Conservation (phyloP, 2,888 invertebrate genomes). For the Parnassius glacialis region DNA sequence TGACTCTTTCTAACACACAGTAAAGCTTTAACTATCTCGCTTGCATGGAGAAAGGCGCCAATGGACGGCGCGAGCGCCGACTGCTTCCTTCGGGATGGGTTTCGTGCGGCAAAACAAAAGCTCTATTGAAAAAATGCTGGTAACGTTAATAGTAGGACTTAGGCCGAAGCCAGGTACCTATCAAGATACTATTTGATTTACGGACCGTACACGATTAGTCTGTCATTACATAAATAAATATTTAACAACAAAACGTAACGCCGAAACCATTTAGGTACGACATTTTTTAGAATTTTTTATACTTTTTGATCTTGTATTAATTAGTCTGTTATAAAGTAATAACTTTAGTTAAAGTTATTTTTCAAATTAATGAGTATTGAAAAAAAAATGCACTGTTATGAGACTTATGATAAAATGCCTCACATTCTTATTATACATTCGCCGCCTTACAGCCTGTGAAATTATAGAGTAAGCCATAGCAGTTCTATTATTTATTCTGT, state of each 20-base stretch:
- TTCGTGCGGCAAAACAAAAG: constrained; percentile 68
- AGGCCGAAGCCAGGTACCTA: constrained; percentile 57
- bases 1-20: constrained; percentile 50
- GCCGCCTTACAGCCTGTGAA: too few relatives aligned
- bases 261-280: too few relatives aligned
- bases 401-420: too few relatives aligned
- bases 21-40: constrained; percentile 42
- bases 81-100: constrained; percentile 70
- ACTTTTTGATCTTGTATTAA: too few relatives aligned
- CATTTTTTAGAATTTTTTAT: too few relatives aligned
- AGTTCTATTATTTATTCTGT: too few relatives aligned
- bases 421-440: too few relatives aligned
- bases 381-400: too few relatives aligned
- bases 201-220: constrained; percentile 51
- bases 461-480: too few relatives aligned
- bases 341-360: too few relatives aligned
- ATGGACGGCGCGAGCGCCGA: constrained; percentile 72
- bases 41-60: constrained; percentile 75
- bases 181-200: constrained; percentile 62
- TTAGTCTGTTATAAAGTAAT: too few relatives aligned
- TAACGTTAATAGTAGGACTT: constrained; percentile 55
- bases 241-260: not conserved
- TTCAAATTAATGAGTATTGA: too few relatives aligned
- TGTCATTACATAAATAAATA: constrained; percentile 30
- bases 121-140: constrained; percentile 72